phyloP scores from a whole-genome alignment of 1,140 invertebrate species.

The Limonius californicus region DNA sequence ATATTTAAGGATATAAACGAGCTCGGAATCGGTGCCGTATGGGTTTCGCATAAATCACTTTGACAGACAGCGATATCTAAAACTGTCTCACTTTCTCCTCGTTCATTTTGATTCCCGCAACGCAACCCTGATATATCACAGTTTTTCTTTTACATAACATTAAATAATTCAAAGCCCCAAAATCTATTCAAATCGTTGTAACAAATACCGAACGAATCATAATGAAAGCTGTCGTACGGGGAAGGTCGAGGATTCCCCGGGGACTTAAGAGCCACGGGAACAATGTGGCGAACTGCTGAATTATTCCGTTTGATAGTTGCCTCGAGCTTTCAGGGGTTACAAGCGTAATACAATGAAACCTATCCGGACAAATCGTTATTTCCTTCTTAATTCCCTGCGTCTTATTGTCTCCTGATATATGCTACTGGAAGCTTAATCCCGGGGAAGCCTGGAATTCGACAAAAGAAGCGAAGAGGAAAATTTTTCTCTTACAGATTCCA shows the following conservation, averaged over 20 bases:
- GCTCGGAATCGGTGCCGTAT: constrained; percentile 27
- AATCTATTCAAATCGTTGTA: constrained; percentile 11
- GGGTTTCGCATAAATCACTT: constrained; percentile 40
- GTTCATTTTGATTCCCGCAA: constrained; percentile 25
- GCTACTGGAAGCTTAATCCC: no score
- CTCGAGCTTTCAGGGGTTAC: background rate
- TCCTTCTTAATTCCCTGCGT: background rate
- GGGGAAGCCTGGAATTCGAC: no score
- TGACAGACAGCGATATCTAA: constrained; percentile 37
- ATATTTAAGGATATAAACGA: constrained; percentile 27
- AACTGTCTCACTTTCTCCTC: constrained; percentile 30
- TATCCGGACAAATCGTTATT: background rate
- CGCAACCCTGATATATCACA: constrained; percentile 29
- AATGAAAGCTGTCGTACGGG: constrained; percentile 3
- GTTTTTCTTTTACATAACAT: constrained; percentile 31
- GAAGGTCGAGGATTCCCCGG: constrained; percentile 10
- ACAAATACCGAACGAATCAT: constrained; percentile 12
- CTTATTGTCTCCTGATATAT: background rate
- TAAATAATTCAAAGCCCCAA: constrained; percentile 10
- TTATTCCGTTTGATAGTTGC: constrained; percentile 38
- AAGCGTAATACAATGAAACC: constrained; percentile 11
- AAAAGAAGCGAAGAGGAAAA: no score
- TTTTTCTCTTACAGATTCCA: background rate
- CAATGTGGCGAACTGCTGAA: constrained; percentile 36
- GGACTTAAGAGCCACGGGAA: constrained; percentile 24